Conservation (phyloP, 1,140 invertebrate genomes). For the Cotesia typhae region DNA sequence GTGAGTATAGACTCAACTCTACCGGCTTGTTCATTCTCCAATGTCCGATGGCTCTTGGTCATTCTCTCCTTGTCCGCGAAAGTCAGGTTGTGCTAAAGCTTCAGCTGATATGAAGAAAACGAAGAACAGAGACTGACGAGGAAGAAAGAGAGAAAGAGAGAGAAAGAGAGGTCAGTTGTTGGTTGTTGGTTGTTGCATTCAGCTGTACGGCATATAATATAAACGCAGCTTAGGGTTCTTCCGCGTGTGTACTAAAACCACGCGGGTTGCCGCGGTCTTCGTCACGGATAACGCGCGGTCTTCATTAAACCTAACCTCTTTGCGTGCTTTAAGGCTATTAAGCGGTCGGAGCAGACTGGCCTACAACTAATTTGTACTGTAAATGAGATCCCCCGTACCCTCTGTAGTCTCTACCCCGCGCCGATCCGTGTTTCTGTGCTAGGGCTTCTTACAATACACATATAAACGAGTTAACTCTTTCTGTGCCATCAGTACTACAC, state of each 20-base stretch:
- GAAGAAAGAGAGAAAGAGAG: background rate
- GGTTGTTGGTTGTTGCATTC: background rate
- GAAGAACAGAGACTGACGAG: too few relatives aligned
- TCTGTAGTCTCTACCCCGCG: background rate
- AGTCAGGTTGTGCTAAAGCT: background rate
- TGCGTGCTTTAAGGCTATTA: constrained; percentile 61
- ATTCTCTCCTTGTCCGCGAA: background rate
- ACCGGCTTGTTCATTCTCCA: background rate
- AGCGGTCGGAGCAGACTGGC: constrained; percentile 48
- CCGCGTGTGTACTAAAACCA: constrained; percentile 36
- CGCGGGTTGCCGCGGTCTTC: constrained; percentile 45
- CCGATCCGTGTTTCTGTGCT: too few relatives aligned
- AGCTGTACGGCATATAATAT: background rate
- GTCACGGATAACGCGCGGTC: constrained; percentile 62
- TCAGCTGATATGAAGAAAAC: too few relatives aligned
- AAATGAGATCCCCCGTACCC: constrained; percentile 58
- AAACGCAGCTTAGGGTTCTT: background rate
- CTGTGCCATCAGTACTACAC: too few relatives aligned
- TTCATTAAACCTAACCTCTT: constrained; percentile 63
- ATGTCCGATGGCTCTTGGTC: background rate
- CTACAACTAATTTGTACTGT: constrained; percentile 64
- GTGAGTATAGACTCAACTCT: background rate
- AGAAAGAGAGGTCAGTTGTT: background rate
- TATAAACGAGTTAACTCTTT: too few relatives aligned
- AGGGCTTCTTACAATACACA: too few relatives aligned